Base-by-base conservation (phyloP, 2,113 vertebrate genomes). In the Columbina picui region DNA sequence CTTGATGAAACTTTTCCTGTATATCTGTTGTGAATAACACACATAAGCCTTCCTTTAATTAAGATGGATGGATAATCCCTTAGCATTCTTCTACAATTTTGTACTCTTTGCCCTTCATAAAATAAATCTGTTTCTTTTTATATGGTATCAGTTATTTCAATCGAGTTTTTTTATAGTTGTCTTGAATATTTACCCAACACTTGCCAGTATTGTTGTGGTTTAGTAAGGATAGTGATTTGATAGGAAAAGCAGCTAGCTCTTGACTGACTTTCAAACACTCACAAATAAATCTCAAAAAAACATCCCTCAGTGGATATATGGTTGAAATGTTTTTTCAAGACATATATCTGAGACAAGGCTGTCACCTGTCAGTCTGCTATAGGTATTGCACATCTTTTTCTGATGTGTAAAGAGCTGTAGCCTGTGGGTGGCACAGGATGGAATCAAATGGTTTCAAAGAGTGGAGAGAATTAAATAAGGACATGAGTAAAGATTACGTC, bases 361-460 rank as follows among this genome's bases (percentile, higher is more conserved):
- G 52, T 68, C 14, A 18, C n/a, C 17, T 39, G 14, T 59, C 14
- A 39, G 14, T 69, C 36, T 76, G 16, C 63, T 76, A 6, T 6
- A 39, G 83, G 5, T n/a, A 18, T 59, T 75, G 27, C 10, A 8
- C 3, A 1, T 50, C 26, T 80, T 14, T 14, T 82, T 29, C 21
- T 1, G 0, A 9, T 27, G 6, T 3, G 8, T 14, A 45, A n/a
- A 14, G 13, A 38, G 16, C 30, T 63, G 38, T 27, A 83, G 47
- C 47, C 23, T 55, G 25, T 11, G 23, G 2, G 30, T 9, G 18
- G 12, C 15, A 34, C 17, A 18, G 38, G n/a, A 9, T 38, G 38
- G 49, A 86, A 10, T n/a, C 0, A 1, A 6, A 57, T 20, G 3
- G 1, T 55, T 63, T 59, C 12, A 25, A 30, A 53, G n/a, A 20